Percentiles rank a stretch among this genome's conserved stretches.
These are phyloP conservation scores for Aegithalos caudatus DNA, from an alignment of 2,113 vertebrate genomes.

Conservation along the genomic window DNA sequence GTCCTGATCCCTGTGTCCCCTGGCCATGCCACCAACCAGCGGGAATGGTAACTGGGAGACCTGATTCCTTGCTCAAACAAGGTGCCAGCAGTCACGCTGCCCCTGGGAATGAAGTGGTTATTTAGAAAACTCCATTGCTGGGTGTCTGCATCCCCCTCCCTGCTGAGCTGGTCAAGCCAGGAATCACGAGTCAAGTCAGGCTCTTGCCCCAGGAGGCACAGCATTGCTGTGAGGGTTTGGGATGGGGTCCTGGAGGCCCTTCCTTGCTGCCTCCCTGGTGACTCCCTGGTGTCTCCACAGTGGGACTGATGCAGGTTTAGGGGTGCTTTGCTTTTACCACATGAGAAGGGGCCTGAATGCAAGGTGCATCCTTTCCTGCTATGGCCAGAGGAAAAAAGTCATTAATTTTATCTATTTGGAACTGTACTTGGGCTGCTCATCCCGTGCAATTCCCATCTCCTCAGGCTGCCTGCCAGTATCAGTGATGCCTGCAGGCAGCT, in stretches of 20 bases:
- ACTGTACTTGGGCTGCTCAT: not conserved
- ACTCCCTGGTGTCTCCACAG: not conserved
- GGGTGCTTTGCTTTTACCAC: not conserved
- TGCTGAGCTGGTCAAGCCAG: not conserved
- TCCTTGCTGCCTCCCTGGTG: not conserved
- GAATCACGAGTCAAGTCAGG: too few species aligned
- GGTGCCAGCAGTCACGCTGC: not conserved
- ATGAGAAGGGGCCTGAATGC: not conserved
- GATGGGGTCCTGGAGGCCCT: fast-evolving
- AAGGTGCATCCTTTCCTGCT: not conserved
- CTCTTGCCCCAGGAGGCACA: not conserved
- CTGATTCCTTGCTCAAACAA: fast-evolving
- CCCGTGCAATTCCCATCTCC: not conserved
- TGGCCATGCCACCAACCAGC: fast-evolving
- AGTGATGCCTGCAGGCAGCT: not conserved
- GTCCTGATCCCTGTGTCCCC: fast-evolving
- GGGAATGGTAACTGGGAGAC: not conserved
- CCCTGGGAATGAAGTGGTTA: not conserved
- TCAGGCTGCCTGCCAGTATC: not conserved
- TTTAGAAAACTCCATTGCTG: not conserved
- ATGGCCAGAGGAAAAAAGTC: not conserved
- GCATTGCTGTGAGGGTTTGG: not conserved
- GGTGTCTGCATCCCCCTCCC: not conserved
- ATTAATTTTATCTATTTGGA: not conserved
- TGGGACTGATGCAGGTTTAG: not conserved